These are phyloP conservation scores for Enteromius paludinosus DNA, from an alignment of 2,797 vertebrate genomes.

Conservation along the genomic window DNA sequence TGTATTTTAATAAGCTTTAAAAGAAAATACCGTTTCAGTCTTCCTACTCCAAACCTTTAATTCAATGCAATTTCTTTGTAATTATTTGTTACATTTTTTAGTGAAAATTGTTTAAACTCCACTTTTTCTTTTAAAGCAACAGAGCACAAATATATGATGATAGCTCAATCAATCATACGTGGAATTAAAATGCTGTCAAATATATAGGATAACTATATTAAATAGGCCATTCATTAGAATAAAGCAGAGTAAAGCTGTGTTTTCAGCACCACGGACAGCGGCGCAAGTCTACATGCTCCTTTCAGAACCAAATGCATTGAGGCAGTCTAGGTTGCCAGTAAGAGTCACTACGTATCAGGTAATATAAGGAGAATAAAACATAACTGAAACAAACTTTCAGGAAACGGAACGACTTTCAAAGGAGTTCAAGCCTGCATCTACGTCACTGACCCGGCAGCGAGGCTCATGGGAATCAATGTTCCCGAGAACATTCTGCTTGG, in stretches of 20 bases:
- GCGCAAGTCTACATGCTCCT: neutral
- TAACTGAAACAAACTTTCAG: neutral
- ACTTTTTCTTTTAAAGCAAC: neutral
- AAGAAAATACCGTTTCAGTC: neutral
- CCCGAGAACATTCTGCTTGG: conserved; percentile 10
- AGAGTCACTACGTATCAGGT: neutral
- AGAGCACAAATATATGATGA: neutral
- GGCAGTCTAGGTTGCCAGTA: neutral
- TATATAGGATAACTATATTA: neutral
- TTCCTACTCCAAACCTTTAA: neutral
- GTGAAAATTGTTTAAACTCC: neutral
- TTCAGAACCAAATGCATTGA: conserved; percentile 60
- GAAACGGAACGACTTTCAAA: conserved; percentile 18
- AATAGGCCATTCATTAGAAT: neutral
- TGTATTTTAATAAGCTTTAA: neutral
- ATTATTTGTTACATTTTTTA: neutral
- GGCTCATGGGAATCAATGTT: conserved; percentile 25
- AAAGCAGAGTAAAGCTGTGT: conserved; percentile 52
- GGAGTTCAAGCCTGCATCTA: neutral
- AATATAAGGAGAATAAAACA: neutral
- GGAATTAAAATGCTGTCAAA: neutral
- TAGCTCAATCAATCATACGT: neutral
- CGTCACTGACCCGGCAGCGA: conserved; percentile 7
- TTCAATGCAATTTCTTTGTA: neutral
- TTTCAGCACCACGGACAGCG: conserved; percentile 78